Evolutionary conservation across 2,888 invertebrate genomes (phyloP).

Genomic region (Hypena proboscidalis): DNA sequence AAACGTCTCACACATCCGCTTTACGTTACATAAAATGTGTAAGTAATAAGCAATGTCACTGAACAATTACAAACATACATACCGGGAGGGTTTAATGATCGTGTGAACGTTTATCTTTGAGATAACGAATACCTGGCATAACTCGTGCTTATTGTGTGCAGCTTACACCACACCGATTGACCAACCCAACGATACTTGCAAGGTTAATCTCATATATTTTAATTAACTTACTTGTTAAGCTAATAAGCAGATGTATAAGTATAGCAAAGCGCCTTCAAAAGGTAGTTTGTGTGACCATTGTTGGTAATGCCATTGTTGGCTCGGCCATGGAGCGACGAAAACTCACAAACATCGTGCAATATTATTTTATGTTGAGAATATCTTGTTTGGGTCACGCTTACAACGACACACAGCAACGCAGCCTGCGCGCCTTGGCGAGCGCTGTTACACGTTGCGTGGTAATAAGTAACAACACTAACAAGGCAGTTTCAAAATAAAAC

Average conservation of each 20-base stretch:
- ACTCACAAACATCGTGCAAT: conserved; percentile 20
- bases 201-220: conserved; percentile 37
- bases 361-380: conserved; percentile 19
- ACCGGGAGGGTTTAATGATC: conserved; percentile 28
- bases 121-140: conserved; percentile 27
- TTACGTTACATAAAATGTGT: conserved; percentile 19
- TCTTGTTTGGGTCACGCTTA: conserved; percentile 7
- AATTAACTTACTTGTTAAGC: conserved; percentile 26
- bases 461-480: background rate
- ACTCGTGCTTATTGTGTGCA: conserved; percentile 27
- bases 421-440: conserved; percentile 1
- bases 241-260: conserved; percentile 2
- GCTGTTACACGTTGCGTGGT: too few relatives aligned
- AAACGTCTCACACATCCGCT: background rate
- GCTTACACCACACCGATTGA: conserved; percentile 41
- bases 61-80: conserved; percentile 31
- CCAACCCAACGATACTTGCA: conserved; percentile 29
- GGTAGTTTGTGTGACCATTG: conserved; percentile 5
- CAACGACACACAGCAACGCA: conserved; percentile 14
- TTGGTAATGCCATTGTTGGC: conserved; percentile 21
- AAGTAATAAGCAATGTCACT: conserved; percentile 23
- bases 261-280: conserved; percentile 19
- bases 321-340: conserved; percentile 35
- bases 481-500: conserved; percentile 21
- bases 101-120: conserved; percentile 36